phyloP scores from a whole-genome alignment of 1,140 invertebrate genomes.

The Drosophila arawakana region DNA sequence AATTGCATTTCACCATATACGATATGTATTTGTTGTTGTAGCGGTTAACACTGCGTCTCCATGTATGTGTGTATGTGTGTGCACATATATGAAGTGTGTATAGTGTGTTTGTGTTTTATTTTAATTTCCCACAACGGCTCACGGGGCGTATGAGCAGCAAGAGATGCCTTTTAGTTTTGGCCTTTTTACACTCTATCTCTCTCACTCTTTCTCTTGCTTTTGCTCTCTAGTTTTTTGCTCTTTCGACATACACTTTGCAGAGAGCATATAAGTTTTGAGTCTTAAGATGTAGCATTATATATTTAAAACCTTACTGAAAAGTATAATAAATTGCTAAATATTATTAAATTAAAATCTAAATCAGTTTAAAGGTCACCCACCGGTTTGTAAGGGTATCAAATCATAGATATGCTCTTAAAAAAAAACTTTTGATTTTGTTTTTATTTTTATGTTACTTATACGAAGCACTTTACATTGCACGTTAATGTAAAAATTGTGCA shows the following conservation, averaged over 20 bases:
- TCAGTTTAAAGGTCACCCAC: too few relatives aligned
- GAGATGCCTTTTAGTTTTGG: constrained; percentile 22
- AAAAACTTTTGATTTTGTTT: too few relatives aligned
- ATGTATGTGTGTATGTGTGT: constrained; percentile 3
- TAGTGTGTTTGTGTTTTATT: constrained; percentile 70
- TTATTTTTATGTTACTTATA: constrained; percentile 3
- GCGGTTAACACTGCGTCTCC: constrained; percentile 15
- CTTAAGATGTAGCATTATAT: too few relatives aligned
- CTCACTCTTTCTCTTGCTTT: neutral
- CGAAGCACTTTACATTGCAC: constrained; percentile 65
- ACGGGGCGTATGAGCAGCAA: constrained; percentile 35
- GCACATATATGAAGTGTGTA: constrained; percentile 28
- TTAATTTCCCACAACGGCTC: constrained; percentile 76
- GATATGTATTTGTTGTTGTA: constrained; percentile 26
- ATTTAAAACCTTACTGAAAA: too few relatives aligned
- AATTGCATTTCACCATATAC: constrained; percentile 67
- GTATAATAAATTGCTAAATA: too few relatives aligned
- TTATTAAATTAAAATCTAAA: too few relatives aligned
- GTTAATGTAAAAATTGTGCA: constrained; percentile 81
- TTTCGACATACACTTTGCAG: too few relatives aligned
- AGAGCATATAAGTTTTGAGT: too few relatives aligned
- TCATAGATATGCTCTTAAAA: too few relatives aligned
- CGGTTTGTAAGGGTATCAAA: too few relatives aligned
- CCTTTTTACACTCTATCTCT: constrained; percentile 5
- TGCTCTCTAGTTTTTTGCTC: neutral